Conservation (phyloP, 2,113 vertebrate species). For the Geothlypis trichas region DNA sequence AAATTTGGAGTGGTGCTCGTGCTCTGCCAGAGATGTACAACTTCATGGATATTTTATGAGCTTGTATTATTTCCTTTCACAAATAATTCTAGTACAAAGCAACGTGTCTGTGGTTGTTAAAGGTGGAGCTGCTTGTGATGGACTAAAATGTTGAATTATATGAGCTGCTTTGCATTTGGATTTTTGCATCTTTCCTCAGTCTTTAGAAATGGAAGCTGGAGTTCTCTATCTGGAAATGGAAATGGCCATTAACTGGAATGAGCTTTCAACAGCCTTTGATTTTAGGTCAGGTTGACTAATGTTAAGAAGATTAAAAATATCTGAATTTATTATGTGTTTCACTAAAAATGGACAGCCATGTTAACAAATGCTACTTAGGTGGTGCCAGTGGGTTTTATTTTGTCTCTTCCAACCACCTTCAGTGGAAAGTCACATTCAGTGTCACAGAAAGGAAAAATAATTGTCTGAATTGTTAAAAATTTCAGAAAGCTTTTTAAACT, state of each 20-base stretch:
- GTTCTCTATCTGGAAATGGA: neutral
- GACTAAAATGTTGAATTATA: neutral
- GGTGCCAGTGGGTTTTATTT: neutral
- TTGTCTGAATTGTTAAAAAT: neutral
- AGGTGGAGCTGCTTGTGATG: neutral
- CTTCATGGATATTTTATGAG: neutral
- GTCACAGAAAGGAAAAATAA: neutral
- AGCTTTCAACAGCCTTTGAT: neutral
- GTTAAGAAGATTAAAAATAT: conserved; percentile 25
- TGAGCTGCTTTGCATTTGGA: neutral
- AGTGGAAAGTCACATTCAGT: neutral
- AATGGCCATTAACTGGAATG: neutral
- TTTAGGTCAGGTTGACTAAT: neutral
- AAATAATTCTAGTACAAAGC: neutral
- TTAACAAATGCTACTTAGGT: neutral
- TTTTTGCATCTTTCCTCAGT: neutral
- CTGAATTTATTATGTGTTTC: neutral
- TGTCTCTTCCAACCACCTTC: neutral
- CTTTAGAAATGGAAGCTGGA: neutral
- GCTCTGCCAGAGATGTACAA: neutral
- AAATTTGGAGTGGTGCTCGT: neutral
- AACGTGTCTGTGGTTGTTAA: neutral
- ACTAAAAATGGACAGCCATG: neutral
- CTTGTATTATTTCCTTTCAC: neutral
- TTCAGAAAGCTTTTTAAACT: neutral